Conservation (phyloP, 1,140 invertebrate genomes). For the Telenomus remus region DNA sequence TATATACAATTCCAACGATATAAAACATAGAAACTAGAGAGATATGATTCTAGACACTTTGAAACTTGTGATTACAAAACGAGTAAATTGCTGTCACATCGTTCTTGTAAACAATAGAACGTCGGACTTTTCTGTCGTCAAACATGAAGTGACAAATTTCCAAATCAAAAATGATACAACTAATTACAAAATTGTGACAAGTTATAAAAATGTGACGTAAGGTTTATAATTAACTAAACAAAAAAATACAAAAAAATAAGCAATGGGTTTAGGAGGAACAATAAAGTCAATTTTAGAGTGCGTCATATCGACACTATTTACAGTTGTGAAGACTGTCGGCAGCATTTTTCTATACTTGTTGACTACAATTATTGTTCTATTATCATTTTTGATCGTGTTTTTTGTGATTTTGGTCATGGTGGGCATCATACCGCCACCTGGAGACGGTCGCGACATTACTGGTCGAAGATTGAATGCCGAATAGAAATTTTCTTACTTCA, state of each 20-base stretch:
- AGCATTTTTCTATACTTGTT: conserved; percentile 34
- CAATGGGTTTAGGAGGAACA: conserved; percentile 28
- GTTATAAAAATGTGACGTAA: not conserved
- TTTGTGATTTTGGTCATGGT: conserved; percentile 44
- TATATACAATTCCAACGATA: too few species aligned
- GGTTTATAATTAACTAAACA: not conserved
- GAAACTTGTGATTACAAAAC: too few species aligned
- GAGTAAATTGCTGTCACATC: too few species aligned
- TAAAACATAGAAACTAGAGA: too few species aligned
- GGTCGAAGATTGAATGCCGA: conserved; percentile 50
- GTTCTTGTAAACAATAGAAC: too few species aligned
- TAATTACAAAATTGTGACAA: too few species aligned
- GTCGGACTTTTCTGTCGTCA: too few species aligned
- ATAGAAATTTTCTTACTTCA: conserved; percentile 1
- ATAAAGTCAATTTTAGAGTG: conserved; percentile 28
- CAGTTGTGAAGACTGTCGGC: conserved; percentile 20
- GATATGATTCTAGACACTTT: too few species aligned
- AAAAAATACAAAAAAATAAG: not conserved
- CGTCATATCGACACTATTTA: conserved; percentile 26
- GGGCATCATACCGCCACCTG: conserved; percentile 49
- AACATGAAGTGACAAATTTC: too few species aligned
- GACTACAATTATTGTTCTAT: conserved; percentile 28
- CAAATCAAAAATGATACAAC: too few species aligned
- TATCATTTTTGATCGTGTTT: conserved; percentile 40
- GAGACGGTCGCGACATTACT: conserved; percentile 35